These are phyloP conservation scores for Conistra vaccinii DNA, from an alignment of 2,888 invertebrate species.

Conservation along the genomic window DNA sequence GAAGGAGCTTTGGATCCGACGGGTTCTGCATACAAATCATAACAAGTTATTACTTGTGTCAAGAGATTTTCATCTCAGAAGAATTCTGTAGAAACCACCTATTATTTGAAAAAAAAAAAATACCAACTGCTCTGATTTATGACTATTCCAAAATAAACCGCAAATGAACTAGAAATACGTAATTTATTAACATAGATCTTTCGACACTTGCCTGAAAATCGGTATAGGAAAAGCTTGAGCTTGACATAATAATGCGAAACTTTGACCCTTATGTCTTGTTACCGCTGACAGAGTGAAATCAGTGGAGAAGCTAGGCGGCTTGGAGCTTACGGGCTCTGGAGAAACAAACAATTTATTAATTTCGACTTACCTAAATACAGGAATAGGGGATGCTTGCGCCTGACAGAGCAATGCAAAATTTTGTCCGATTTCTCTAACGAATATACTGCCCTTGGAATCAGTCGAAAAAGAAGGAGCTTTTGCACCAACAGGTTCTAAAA, in stretches of 20 bases:
- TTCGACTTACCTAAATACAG: slow-evolving; percentile 91
- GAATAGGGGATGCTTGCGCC: slow-evolving; percentile 92
- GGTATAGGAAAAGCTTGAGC: slow-evolving; percentile 94
- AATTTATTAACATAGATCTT: slow-evolving; percentile 9
- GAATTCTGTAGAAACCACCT: slow-evolving; percentile 9
- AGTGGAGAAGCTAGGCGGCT: slow-evolving; percentile 91
- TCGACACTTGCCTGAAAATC: slow-evolving; percentile 92
- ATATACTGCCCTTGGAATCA: slow-evolving; percentile 92
- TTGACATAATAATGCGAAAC: slow-evolving; percentile 92
- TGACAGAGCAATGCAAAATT: slow-evolving; percentile 92
- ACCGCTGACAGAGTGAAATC: slow-evolving; percentile 91
- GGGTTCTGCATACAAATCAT: slow-evolving; percentile 90
- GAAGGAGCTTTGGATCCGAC: slow-evolving; percentile 93
- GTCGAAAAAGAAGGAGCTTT: slow-evolving; percentile 92
- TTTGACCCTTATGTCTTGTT: slow-evolving; percentile 89
- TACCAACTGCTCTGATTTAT: background rate
- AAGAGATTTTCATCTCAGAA: slow-evolving; percentile 42
- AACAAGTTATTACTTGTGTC: slow-evolving; percentile 49
- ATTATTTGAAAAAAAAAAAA: background rate
- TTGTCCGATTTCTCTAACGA: slow-evolving; percentile 89
- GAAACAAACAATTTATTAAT: slow-evolving; percentile 74
- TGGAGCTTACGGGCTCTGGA: slow-evolving; percentile 91
- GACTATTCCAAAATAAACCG: background rate
- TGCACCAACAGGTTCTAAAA: slow-evolving; percentile 91
- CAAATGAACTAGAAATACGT: background rate